These are phyloP conservation scores for Melikaiella ostensackeni DNA, from an alignment of 2,888 invertebrate genomes.

Conservation along the genomic window DNA sequence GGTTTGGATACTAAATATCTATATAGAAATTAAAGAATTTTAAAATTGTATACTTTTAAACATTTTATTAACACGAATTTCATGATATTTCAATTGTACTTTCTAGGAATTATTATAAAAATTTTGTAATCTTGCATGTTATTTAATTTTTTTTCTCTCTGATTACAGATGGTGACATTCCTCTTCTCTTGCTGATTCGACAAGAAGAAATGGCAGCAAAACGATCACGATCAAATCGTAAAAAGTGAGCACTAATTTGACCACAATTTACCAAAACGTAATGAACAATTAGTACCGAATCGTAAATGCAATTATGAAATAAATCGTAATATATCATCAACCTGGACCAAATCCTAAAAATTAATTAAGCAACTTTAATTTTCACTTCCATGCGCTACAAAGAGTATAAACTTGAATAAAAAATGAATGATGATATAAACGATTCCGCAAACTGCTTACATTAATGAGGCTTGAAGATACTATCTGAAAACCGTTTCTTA, in stretches of 20 bases:
- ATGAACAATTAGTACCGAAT: neutral
- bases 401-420: neutral
- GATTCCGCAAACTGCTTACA: neutral
- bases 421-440: neutral
- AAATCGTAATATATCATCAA: neutral
- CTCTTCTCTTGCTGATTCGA: neutral
- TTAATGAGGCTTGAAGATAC: conserved; percentile 15
- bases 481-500: neutral
- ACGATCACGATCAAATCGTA: neutral
- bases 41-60: no score
- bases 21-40: no score
- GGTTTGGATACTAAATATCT: no score
- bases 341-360: neutral
- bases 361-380: neutral
- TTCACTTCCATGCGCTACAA: neutral
- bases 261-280: neutral
- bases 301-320: neutral
- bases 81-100: no score
- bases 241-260: neutral
- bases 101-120: no score
- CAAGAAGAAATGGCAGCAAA: neutral
- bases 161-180: neutral
- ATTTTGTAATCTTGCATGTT: neutral
- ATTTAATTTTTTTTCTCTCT: conserved; percentile 49
- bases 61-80: no score